These are phyloP conservation scores for Phalacrocorax pelagicus DNA, from an alignment of 2,113 vertebrate genomes.

Conservation along the genomic window DNA sequence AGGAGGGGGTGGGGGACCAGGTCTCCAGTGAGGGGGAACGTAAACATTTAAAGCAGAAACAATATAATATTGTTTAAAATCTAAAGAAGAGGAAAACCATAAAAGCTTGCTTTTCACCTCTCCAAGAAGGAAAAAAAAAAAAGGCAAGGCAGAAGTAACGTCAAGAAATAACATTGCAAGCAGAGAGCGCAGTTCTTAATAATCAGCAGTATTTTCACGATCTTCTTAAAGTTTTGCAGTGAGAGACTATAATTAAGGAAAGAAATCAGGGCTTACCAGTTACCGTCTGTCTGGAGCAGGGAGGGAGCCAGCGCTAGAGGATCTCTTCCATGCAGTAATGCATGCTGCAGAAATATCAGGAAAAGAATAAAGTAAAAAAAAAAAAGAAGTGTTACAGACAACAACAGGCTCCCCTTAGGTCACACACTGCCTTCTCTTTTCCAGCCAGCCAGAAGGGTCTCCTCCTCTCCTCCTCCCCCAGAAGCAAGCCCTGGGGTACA, in stretches of 20 bases:
- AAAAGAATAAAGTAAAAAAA: background rate
- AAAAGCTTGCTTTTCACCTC: background rate
- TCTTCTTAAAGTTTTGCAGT: constrained; percentile 32
- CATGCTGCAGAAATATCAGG: background rate
- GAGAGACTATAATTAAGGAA: constrained; percentile 49
- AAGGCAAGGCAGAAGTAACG: background rate
- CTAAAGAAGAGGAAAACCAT: background rate
- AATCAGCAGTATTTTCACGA: constrained; percentile 27
- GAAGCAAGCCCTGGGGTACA: background rate
- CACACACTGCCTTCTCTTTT: background rate
- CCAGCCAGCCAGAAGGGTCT: background rate
- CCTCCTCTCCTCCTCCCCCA: fast-evolving
- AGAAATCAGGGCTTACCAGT: constrained; percentile 51
- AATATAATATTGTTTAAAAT: background rate
- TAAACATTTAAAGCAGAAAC: background rate
- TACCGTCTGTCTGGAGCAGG: background rate
- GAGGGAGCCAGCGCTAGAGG: background rate
- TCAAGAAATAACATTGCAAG: background rate
- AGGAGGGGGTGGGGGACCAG: background rate
- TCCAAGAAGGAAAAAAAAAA: background rate
- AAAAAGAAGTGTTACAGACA: background rate
- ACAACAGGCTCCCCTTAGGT: fast-evolving
- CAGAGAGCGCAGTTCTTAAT: constrained; percentile 1
- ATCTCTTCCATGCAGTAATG: background rate
- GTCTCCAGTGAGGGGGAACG: background rate